phyloP scores from a whole-genome alignment of 2,113 vertebrate species.

The Clarias macrocephalus region DNA sequence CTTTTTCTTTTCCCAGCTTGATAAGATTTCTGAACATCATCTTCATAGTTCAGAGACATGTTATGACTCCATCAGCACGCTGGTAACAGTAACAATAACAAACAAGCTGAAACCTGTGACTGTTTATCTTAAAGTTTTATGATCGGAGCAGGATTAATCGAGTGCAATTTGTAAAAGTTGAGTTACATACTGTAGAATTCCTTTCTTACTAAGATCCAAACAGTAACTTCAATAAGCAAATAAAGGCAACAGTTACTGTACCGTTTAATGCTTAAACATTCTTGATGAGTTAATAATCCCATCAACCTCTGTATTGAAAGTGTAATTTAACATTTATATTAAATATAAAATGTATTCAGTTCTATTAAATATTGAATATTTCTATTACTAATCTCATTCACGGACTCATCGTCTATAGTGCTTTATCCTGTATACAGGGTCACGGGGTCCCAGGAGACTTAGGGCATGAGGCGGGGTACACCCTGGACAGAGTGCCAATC shows the following conservation, averaged over 20 bases:
- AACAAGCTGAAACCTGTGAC: neutral
- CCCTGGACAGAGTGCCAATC: no score
- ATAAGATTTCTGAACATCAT: neutral
- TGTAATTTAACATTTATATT: neutral
- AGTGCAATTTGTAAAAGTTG: neutral
- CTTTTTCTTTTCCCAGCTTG: neutral
- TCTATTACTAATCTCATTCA: no score
- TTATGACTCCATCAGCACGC: neutral
- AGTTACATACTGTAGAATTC: neutral
- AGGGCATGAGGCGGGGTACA: no score
- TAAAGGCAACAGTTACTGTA: neutral
- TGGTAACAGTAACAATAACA: slow-evolving; percentile 19
- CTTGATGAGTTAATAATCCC: neutral
- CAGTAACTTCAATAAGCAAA: neutral
- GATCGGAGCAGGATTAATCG: neutral
- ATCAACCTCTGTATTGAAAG: neutral
- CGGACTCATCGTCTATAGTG: no score
- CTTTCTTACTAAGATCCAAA: neutral
- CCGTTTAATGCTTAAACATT: neutral
- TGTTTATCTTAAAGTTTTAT: neutral
- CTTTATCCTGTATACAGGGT: no score
- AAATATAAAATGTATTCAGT: no score
- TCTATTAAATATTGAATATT: no score
- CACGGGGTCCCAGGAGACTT: no score
- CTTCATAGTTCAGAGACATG: slow-evolving; percentile 10